Evolutionary conservation across 2,113 vertebrate genomes (phyloP).

Genomic region (Crotalus viridis): DNA sequence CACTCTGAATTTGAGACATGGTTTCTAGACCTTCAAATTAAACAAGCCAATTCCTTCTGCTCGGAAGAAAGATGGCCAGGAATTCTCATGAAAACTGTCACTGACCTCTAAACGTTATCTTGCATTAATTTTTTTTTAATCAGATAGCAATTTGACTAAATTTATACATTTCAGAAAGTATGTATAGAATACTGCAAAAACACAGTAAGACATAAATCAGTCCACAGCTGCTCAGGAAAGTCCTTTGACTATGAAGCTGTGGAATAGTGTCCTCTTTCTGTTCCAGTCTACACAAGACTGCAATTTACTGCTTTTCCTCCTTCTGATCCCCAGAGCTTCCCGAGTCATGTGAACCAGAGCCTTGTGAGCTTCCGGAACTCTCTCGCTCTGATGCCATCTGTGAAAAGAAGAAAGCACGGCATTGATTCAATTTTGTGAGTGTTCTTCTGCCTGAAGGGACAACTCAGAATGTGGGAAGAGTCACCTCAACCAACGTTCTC

Average conservation of each 20-base stretch:
- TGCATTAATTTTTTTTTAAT: conserved; percentile 61
- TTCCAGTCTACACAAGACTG: conserved; percentile 48
- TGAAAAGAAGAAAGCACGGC: conserved; percentile 6
- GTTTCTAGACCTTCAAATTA: conserved; percentile 42
- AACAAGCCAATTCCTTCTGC: conserved; percentile 40
- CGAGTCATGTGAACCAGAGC: conserved; percentile 10
- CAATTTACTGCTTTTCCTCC: conserved; percentile 80
- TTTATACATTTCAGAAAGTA: conserved; percentile 75
- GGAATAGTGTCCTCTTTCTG: conserved; percentile 61
- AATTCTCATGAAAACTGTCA: conserved; percentile 21
- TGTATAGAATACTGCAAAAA: conserved; percentile 91
- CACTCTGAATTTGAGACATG: conserved; percentile 35
- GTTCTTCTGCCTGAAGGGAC: neutral
- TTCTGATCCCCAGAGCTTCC: conserved; percentile 78
- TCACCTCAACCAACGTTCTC: neutral
- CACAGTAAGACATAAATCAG: conserved; percentile 87
- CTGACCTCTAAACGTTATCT: conserved; percentile 31
- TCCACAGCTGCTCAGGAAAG: conserved; percentile 75
- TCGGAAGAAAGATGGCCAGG: conserved; percentile 44
- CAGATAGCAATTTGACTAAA: conserved; percentile 72
- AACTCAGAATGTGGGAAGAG: neutral
- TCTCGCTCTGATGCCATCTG: conserved; percentile 97
- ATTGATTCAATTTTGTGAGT: neutral
- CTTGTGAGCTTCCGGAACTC: conserved; percentile 67
- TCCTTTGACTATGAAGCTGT: conserved; percentile 73